Conservation (phyloP, 2,888 invertebrate species). For the Morpho deidamia region DNA sequence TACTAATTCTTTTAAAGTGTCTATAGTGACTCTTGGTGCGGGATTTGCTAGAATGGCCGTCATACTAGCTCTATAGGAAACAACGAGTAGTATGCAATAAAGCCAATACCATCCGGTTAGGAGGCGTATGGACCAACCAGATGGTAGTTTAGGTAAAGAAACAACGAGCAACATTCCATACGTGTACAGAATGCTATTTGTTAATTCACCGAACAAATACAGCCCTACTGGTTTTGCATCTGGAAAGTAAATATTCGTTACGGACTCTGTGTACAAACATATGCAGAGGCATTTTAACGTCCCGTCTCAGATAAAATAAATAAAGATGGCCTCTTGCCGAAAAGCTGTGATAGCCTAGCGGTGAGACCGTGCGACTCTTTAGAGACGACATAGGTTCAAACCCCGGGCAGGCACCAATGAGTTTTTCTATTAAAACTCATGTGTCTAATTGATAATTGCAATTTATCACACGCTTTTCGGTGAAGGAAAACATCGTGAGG, state of each 20-base stretch:
- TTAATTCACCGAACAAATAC: constrained; percentile 84
- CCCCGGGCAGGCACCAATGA: too few species aligned
- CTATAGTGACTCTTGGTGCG: constrained; percentile 86
- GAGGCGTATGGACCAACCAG: constrained; percentile 88
- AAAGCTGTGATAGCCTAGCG: too few species aligned
- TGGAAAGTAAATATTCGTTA: constrained; percentile 40
- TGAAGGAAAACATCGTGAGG: too few species aligned
- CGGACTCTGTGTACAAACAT: neutral
- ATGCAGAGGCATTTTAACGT: neutral
- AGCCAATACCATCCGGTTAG: constrained; percentile 94
- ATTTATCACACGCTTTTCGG: too few species aligned
- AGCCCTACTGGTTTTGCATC: constrained; percentile 70
- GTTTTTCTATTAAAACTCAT: too few species aligned
- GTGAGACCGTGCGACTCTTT: too few species aligned
- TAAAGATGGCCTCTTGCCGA: neutral
- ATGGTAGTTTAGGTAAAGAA: constrained; percentile 86
- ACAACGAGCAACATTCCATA: constrained; percentile 90
- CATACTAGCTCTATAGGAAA: constrained; percentile 90
- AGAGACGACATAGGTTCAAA: too few species aligned
- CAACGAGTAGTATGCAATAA: constrained; percentile 88
- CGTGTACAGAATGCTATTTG: constrained; percentile 87
- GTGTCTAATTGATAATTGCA: too few species aligned
- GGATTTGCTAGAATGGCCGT: constrained; percentile 91
- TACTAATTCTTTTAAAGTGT: constrained; percentile 84
- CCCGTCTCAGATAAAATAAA: neutral